A percentile compares a stretch with the other conserved stretches of the same genome.
phyloP scores from a whole-genome alignment of 2,797 vertebrate genomes.

The Crenuchus spilurus region DNA sequence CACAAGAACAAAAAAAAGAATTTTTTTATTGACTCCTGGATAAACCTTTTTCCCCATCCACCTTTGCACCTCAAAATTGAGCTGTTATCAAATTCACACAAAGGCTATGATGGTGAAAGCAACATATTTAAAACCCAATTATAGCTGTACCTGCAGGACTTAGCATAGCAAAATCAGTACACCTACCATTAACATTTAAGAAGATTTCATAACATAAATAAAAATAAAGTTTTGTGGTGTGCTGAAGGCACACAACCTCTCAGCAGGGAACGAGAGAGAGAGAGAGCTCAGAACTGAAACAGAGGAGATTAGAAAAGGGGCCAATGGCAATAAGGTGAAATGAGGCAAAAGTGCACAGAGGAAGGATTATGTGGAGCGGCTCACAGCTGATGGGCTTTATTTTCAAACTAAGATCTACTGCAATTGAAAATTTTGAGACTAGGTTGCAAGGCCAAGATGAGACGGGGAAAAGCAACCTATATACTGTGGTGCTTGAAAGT shows the following conservation, averaged over 20 bases:
- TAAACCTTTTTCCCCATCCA: not conserved
- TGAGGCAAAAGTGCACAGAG: constrained; percentile 17
- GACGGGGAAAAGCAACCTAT: too few species aligned
- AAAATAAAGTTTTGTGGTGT: constrained; percentile 35
- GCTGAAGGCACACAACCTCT: constrained; percentile 15
- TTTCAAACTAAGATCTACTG: constrained; percentile 13
- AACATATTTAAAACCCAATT: constrained; percentile 17
- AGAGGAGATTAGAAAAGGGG: constrained; percentile 41
- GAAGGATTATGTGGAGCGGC: constrained; percentile 23
- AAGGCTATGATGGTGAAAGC: constrained; percentile 1
- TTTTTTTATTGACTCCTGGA: not conserved
- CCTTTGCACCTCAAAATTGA: not conserved
- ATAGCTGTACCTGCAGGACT: constrained; percentile 21
- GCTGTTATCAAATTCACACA: not conserved
- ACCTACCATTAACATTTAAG: constrained; percentile 27
- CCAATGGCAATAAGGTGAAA: constrained; percentile 42
- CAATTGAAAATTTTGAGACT: constrained; percentile 29
- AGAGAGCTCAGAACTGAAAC: constrained; percentile 31
- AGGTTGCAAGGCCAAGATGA: not conserved
- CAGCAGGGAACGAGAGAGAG: too few species aligned
- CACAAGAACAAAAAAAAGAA: not conserved
- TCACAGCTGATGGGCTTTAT: constrained; percentile 8
- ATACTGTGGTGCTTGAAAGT: not conserved
- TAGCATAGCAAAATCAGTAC: constrained; percentile 5
- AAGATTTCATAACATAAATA: constrained; percentile 45